Evolutionary conservation across 2,113 vertebrate genomes (phyloP), one percentile per base, ranked within the genome.

Genomic region (Leiothrix lutea): DNA sequence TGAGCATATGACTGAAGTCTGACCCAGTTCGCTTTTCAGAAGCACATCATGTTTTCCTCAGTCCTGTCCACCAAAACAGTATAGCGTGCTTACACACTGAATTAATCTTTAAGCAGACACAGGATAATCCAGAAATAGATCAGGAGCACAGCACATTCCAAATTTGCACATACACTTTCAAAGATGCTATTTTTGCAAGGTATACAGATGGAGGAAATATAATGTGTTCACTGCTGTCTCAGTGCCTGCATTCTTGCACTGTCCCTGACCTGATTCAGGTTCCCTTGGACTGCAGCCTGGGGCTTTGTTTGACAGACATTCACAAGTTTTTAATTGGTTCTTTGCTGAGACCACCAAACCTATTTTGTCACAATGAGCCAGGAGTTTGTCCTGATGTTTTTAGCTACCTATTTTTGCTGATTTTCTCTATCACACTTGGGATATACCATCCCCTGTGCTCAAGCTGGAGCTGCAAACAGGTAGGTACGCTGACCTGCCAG

Each of bases 121-220:
- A 91, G 95, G 95, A 96, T 86, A 97, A 95, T 78, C 95, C 92
- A 94, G 90, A 96, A 97, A 97, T 91, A 97, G 90, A 92, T 73
- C 89, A 91, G 94, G 80, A 95, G 64, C 8, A 23, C 3, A 53
- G 81, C 72, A 92, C 31, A 44, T 86, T 96, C 93, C 90, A 82
- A 96, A 96, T 96, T 81, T 86, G 56, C 89, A 93, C 88, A 91
- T 13, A 77, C 45, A 24, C 86, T 97, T 97, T 90, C 92, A 97
- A 96, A 97, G 82, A 89, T 56, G 57, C 92, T 97, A 97, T 97
- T 97, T 98, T 97, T 97, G 91, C 64, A 88, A 91, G 48, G 87
- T 62, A 87, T 92, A 90, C 80, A 86, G 75, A 89, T 91, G 97
- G 92, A 94, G 94, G 89, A 98, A 97, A 94, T 89, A 58, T 19